A percentile compares a stretch with the other conserved stretches of the same genome.
Conservation (phyloP, 2,888 invertebrate genomes). For the Drosophila neoperkinsi region DNA sequence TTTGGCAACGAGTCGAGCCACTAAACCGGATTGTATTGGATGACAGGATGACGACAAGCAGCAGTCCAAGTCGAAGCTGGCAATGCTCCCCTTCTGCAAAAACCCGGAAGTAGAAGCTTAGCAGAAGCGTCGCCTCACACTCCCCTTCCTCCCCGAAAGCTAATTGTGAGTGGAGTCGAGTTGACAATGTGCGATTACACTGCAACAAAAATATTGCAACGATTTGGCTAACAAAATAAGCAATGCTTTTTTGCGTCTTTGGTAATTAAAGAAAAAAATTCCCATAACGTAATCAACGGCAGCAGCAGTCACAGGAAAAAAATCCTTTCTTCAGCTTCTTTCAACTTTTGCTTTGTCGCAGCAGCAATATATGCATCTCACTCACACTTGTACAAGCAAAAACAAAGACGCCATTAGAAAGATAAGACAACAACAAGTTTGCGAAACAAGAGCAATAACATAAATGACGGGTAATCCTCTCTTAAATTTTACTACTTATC, state of each 20-base stretch:
- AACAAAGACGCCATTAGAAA: background rate
- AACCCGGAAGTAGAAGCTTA: conserved; percentile 19
- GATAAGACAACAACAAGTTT: background rate
- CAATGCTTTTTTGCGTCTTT: background rate
- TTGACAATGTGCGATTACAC: conserved; percentile 16
- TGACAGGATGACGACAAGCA: conserved; percentile 29
- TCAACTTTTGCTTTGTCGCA: background rate
- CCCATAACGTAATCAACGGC: background rate
- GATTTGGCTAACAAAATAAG: background rate
- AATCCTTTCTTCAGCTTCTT: background rate
- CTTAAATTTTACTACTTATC: too few relatives aligned
- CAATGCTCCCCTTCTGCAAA: background rate
- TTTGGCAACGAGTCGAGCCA: conserved; percentile 71
- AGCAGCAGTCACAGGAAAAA: background rate
- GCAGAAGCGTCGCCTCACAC: background rate
- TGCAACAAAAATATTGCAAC: background rate
- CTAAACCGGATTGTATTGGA: conserved; percentile 42
- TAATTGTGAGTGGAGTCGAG: conserved; percentile 32
- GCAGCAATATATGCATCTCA: background rate
- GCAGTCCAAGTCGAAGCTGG: conserved; percentile 19
- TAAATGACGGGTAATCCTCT: background rate
- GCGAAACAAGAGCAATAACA: background rate
- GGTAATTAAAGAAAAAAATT: background rate
- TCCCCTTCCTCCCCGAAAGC: background rate
- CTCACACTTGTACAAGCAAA: background rate